Base-by-base conservation (phyloP, 2,888 invertebrate genomes). In the Eurytoma adleriae region DNA sequence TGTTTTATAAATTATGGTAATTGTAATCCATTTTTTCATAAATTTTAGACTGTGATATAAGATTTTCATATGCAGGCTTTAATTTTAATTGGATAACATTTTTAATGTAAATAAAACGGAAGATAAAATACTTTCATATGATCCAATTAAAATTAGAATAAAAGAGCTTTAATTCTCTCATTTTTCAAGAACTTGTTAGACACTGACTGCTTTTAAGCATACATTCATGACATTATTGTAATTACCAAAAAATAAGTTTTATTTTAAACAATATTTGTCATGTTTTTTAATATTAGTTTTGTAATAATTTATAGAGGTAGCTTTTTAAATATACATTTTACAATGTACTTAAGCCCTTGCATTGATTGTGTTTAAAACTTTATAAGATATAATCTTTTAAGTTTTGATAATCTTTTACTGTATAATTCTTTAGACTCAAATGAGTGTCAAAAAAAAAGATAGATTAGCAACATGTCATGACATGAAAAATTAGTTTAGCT, bases 31-130 rank as follows among this genome's bases (percentile, higher is more conserved):
- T 68, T 27, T 40, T 62, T 69, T 13, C 62, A 13, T 27, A 18
- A 76, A 69, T n/a, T n/a, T 54, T 16, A 62, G 56, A 69, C 76
- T 76, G 76, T 76, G 76, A 76, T 76, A 76, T 69, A 40, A 69
- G 61, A 76, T 54, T 76, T 57, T 14, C 24, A 64, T 66, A 40
- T 10, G 18, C 2, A 27, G 2, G 14, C 16, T 69, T 76, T 50
- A 30, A 30, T 52, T 68, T 67, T 61, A 52, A 52, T 59, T 27
- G 16, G 59, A 68, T 69, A 40, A 40, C 40, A 40, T 16, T 40
- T 5, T n/a, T n/a, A 64, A 27, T n/a, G 57, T 16, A 40, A 27
- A 67, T 40, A 71, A 30, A 61, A 27, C 40, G 7, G 3, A 40
- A 7, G 4, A 40, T 40, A 40, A 40, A 1, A 30, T 70, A 27